Evolutionary conservation across 2,888 invertebrate species (phyloP).

Genomic region (Drosophila infuscata): DNA sequence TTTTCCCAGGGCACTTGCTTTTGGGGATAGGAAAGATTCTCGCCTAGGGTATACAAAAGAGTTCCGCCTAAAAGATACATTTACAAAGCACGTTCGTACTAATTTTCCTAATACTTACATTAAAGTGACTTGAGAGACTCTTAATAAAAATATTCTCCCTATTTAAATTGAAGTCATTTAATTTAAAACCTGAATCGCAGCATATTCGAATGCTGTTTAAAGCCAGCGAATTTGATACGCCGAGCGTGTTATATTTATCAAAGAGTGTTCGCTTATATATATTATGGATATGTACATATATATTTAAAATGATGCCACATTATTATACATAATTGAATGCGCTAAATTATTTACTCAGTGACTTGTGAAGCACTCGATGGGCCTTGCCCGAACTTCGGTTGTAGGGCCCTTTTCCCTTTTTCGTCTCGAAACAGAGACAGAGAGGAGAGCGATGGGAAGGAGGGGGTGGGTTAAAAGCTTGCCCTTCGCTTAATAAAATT

Average conservation of each 20-base stretch:
- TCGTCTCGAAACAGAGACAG: not conserved
- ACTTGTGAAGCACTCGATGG: constrained; percentile 42
- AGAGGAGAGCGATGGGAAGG: too few species aligned
- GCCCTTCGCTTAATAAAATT: constrained; percentile 67
- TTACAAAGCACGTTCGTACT: not conserved
- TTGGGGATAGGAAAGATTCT: not conserved
- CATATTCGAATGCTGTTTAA: not conserved
- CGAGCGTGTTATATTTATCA: constrained; percentile 18
- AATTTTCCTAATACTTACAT: not conserved
- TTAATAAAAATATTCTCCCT: too few species aligned
- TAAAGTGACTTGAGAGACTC: not conserved
- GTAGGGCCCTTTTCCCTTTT: constrained; percentile 3
- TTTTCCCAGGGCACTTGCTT: not conserved
- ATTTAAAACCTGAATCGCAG: not conserved
- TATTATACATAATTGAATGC: constrained; percentile 74
- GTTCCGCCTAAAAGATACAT: not conserved
- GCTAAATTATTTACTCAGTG: constrained; percentile 69
- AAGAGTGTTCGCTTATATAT: constrained; percentile 33
- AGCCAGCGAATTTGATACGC: constrained; percentile 22
- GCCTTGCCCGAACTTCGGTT: constrained; percentile 9
- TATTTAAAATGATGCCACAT: constrained; percentile 37
- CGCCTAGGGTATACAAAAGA: not conserved
- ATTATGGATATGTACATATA: not conserved
- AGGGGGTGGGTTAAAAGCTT: constrained; percentile 41
- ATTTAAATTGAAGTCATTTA: not conserved